These are phyloP conservation scores for Otis tarda DNA, from an alignment of 2,113 vertebrate species.

Conservation along the genomic window DNA sequence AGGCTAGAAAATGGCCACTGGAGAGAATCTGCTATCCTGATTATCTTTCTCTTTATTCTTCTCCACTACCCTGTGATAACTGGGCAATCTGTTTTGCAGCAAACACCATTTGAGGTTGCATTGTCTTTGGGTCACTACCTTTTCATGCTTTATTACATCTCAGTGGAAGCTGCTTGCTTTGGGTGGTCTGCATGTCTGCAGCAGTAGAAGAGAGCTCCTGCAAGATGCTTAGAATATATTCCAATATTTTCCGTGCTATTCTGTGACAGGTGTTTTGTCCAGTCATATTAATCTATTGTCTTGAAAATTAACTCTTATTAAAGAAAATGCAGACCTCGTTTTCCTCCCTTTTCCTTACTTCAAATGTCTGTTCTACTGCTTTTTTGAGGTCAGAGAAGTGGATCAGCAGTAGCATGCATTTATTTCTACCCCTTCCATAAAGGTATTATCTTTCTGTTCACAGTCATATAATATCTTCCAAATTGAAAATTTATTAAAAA, in stretches of 20 bases:
- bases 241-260: background rate
- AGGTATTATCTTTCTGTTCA: background rate
- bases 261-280: slow-evolving; percentile 2
- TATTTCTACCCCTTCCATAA: background rate
- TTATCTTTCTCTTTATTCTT: background rate
- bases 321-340: background rate
- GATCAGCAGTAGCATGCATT: background rate
- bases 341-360: background rate
- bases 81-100: background rate
- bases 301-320: background rate
- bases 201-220: background rate
- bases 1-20: background rate
- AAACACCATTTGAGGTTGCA: background rate
- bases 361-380: background rate
- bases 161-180: background rate
- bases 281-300: background rate
- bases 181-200: background rate
- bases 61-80: background rate
- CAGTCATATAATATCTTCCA: background rate
- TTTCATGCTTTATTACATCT: background rate
- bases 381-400: background rate
- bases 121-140: background rate
- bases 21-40: background rate
- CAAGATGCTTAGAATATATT: background rate
- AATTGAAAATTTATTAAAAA: background rate